Evolutionary conservation across 2,797 vertebrate genomes (phyloP).

Genomic region (Aphelocoma californica): DNA sequence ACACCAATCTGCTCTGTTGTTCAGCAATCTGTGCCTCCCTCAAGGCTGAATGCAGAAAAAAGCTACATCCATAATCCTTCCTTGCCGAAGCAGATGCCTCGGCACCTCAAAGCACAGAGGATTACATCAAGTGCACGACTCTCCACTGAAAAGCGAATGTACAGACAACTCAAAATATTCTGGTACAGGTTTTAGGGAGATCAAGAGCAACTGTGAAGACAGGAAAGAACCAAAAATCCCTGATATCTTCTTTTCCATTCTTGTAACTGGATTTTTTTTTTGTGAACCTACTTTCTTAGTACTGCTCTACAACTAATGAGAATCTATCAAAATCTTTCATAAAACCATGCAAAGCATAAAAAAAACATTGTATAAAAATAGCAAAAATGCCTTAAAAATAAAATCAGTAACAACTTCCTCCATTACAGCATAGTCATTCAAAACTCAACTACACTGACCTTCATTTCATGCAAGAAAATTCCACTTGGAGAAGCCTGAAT

Average conservation of each 20-base stretch:
- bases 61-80: not conserved
- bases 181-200: not conserved
- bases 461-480: not conserved
- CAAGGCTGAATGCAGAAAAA: not conserved
- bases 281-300: not conserved
- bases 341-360: not conserved
- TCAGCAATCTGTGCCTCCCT: constrained; percentile 2
- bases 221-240: not conserved
- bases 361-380: not conserved
- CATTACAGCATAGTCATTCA: not conserved
- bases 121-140: not conserved
- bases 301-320: not conserved
- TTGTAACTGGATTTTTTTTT: not conserved
- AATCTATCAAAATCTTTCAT: not conserved
- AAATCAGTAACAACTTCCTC: not conserved
- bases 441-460: not conserved
- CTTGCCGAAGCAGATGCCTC: not conserved
- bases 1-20: not conserved
- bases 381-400: not conserved
- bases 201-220: not conserved
- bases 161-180: not conserved
- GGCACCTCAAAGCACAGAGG: constrained; percentile 23
- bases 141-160: not conserved
- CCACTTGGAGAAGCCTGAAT: not conserved
- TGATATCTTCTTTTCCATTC: not conserved